Evolutionary conservation across 2,113 vertebrate species (phyloP).

Genomic region (rat (Rattus norvegicus)): GRCr8 NC_086035.1:39783001-39783500

Average conservation of each 20-base stretch:
- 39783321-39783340: not conserved
- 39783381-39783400: not conserved
- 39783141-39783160: not conserved
- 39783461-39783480: not conserved
- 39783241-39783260: not conserved
- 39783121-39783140: not conserved
- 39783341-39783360: not conserved
- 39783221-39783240: slow-evolving; percentile 7
- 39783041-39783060: slow-evolving; percentile 71
- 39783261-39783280: slow-evolving; percentile 40
- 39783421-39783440: not conserved
- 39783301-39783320: slow-evolving; percentile 18
- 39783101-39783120: slow-evolving; percentile 44
- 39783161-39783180: not conserved
- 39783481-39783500: not conserved
- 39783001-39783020: slow-evolving; percentile 73
- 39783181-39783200: not conserved
- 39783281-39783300: not conserved
- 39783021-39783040: slow-evolving; percentile 68
- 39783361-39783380: not conserved
- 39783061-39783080: slow-evolving; percentile 62
- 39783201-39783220: slow-evolving; percentile 16
- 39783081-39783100: slow-evolving; percentile 45
- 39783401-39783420: not conserved
- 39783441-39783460: fast-evolving